Evolutionary conservation across 2,113 vertebrate species (phyloP).

Genomic region (Triplophysa siluroides): DNA sequence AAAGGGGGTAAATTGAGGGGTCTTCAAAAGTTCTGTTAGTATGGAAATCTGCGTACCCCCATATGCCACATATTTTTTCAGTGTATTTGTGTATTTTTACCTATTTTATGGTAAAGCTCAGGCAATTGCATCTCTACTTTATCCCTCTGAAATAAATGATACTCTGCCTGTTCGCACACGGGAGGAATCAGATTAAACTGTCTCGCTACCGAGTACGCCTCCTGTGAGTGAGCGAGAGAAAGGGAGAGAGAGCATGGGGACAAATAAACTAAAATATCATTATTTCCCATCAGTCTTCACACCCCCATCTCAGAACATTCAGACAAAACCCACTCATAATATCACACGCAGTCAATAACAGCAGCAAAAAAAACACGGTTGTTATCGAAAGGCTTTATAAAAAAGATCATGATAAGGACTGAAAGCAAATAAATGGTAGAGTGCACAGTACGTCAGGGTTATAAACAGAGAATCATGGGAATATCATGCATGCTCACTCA

Average conservation of each 20-base stretch:
- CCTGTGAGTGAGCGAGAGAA: slow-evolving; percentile 68
- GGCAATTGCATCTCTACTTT: slow-evolving; percentile 97
- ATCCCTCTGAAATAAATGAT: slow-evolving; percentile 96
- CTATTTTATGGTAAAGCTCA: slow-evolving; percentile 96
- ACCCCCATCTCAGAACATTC: neutral
- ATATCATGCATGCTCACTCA: slow-evolving; percentile 60
- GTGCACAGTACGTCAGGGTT: neutral
- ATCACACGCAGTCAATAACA: neutral
- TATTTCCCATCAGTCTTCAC: neutral
- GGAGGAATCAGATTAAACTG: slow-evolving; percentile 98
- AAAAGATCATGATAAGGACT: too few relatives aligned
- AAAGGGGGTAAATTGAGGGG: too few relatives aligned
- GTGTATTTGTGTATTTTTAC: slow-evolving; percentile 65
- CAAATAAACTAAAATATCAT: neutral
- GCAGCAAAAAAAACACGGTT: neutral
- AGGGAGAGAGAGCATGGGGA: neutral
- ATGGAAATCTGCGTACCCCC: too few relatives aligned
- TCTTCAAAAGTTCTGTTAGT: too few relatives aligned
- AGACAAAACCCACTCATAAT: neutral
- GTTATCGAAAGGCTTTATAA: neutral
- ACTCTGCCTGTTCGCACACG: slow-evolving; percentile 95
- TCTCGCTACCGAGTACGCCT: slow-evolving; percentile 95
- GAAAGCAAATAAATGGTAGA: neutral
- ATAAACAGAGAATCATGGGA: neutral
- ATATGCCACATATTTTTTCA: neutral